Percentiles rank a stretch among this genome's conserved stretches.
Evolutionary conservation across 2,888 invertebrate species (phyloP).

Genomic region (Encarsia formosa): DNA sequence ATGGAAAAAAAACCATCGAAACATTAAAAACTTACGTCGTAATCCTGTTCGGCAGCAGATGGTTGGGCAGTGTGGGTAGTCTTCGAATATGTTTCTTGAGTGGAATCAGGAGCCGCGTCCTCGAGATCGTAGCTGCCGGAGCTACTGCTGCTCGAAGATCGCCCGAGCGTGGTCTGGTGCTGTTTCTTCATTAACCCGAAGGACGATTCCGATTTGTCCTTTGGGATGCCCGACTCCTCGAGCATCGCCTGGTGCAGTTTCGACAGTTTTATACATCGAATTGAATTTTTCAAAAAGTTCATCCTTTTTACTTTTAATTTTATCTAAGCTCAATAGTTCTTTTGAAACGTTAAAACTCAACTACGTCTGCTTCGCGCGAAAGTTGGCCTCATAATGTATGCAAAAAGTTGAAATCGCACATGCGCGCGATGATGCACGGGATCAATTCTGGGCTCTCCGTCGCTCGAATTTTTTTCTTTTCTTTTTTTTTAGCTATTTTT

Average conservation of each 20-base stretch:
- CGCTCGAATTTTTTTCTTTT: constrained; percentile 14
- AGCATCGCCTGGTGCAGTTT: constrained; percentile 39
- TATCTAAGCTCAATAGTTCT: not conserved
- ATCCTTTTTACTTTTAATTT: not conserved
- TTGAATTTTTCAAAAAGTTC: constrained; percentile 13
- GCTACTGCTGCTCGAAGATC: constrained; percentile 47
- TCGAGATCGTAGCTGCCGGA: constrained; percentile 49
- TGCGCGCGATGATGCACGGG: constrained; percentile 10
- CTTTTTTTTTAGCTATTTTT: too few relatives aligned
- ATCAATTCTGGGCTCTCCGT: constrained; percentile 18
- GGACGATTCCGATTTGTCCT: constrained; percentile 40
- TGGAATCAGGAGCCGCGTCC: constrained; percentile 43
- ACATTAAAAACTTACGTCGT: too few relatives aligned
- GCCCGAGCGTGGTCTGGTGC: constrained; percentile 39
- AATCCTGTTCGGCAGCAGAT: constrained; percentile 6
- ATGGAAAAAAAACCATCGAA: too few relatives aligned
- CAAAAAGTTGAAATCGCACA: constrained; percentile 12
- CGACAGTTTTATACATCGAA: constrained; percentile 10
- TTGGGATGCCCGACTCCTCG: constrained; percentile 43
- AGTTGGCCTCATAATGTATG: constrained; percentile 10
- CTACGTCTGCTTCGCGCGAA: constrained; percentile 3
- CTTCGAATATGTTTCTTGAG: constrained; percentile 8
- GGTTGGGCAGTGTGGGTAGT: constrained; percentile 4
- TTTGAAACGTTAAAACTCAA: too few relatives aligned
- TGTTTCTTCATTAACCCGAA: constrained; percentile 31